phyloP scores from a whole-genome alignment of 2,113 vertebrate genomes.

The Solea senegalensis region DNA sequence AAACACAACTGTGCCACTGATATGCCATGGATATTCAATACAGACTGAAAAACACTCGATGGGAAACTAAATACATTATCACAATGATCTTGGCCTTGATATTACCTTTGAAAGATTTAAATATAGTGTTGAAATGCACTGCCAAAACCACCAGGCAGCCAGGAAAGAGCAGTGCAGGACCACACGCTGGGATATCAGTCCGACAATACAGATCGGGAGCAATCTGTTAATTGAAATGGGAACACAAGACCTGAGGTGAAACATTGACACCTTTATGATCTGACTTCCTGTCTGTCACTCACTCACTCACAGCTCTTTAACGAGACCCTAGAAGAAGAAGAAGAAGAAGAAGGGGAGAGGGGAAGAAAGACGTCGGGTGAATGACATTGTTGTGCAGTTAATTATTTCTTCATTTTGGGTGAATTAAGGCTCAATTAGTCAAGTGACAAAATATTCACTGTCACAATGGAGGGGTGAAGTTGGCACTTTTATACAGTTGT shows the following conservation, averaged over 20 bases:
- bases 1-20: too few species aligned
- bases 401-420: slow-evolving; percentile 57
- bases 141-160: slow-evolving; percentile 1
- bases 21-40: too few species aligned
- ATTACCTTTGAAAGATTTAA: not conserved
- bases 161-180: slow-evolving; percentile 50
- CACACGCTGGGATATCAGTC: slow-evolving; percentile 42
- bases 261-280: slow-evolving; percentile 57
- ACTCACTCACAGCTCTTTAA: slow-evolving; percentile 48
- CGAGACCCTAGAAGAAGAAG: slow-evolving; percentile 26
- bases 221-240: slow-evolving; percentile 73
- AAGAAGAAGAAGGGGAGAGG: slow-evolving; percentile 1
- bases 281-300: slow-evolving; percentile 69
- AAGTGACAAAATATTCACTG: slow-evolving; percentile 45
- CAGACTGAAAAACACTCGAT: not conserved
- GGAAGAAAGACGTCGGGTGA: not conserved
- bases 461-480: not conserved
- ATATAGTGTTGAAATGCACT: not conserved
- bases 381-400: slow-evolving; percentile 51
- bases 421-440: slow-evolving; percentile 62
- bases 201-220: slow-evolving; percentile 19
- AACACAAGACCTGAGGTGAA: slow-evolving; percentile 59
- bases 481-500: not conserved
- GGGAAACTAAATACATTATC: not conserved
- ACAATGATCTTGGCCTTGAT: not conserved